Conservation (phyloP, 2,888 invertebrate genomes). For the Patella depressa region DNA sequence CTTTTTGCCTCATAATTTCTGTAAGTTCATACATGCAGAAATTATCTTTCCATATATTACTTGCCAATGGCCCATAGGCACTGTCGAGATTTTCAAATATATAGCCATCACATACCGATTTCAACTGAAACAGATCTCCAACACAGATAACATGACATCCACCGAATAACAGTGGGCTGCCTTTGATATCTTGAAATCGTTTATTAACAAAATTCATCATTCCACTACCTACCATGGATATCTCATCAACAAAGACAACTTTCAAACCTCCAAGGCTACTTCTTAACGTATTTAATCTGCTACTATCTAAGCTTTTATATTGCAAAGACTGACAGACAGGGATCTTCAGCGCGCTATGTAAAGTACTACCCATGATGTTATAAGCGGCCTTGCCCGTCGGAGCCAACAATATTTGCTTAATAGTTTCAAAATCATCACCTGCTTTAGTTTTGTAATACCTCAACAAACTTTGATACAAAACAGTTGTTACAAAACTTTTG, state of each 20-base stretch:
- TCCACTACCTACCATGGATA: conserved; percentile 44
- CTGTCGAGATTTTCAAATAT: no score
- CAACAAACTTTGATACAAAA: conserved; percentile 38
- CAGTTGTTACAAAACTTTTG: conserved; percentile 36
- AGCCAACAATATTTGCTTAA: conserved; percentile 30
- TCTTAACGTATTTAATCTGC: conserved; percentile 16
- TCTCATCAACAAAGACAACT: conserved; percentile 40
- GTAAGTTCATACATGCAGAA: no score
- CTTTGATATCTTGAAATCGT: no score
- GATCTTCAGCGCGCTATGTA: conserved; percentile 29
- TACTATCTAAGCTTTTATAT: conserved; percentile 22
- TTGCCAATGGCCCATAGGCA: no score
- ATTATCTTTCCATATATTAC: no score
- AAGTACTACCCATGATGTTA: conserved; percentile 28
- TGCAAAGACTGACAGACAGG: conserved; percentile 22
- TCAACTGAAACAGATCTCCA: no score
- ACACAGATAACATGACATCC: no score
- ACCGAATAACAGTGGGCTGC: no score
- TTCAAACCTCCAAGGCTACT: conserved; percentile 21
- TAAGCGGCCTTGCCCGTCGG: conserved; percentile 45
- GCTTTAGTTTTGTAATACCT: conserved; percentile 34
- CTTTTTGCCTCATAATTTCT: no score
- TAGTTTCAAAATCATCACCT: conserved; percentile 30
- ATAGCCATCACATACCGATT: no score
- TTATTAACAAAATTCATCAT: no score